These are phyloP conservation scores for Argyresthia goedartella DNA, from an alignment of 2,888 invertebrate genomes.

Conservation along the genomic window DNA sequence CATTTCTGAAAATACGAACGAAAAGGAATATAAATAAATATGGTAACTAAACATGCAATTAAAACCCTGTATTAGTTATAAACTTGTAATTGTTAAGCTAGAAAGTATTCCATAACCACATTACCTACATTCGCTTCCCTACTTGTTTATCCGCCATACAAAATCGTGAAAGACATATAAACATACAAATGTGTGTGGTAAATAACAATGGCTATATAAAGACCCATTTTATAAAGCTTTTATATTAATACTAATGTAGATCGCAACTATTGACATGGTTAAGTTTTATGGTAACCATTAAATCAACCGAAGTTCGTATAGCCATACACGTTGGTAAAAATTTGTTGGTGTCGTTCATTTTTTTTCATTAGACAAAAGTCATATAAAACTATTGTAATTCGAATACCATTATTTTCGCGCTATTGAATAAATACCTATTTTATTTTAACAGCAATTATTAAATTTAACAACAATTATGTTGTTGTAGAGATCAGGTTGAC, in stretches of 20 bases:
- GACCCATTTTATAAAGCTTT: background rate
- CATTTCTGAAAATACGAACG: slow-evolving; percentile 12
- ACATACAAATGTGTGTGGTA: background rate
- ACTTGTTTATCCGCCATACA: background rate
- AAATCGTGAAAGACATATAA: background rate
- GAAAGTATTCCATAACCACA: background rate
- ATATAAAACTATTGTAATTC: too few relatives aligned
- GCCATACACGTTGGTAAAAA: too few relatives aligned
- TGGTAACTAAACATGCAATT: background rate
- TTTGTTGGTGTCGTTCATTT: too few relatives aligned
- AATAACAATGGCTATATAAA: background rate
- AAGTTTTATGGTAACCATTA: background rate
- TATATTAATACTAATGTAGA: background rate
- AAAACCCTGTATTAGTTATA: background rate
- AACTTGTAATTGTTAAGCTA: slow-evolving; percentile 2
- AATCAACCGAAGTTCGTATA: too few relatives aligned
- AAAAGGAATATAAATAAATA: slow-evolving; percentile 1
- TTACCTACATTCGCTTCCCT: background rate
- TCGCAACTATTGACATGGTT: background rate
- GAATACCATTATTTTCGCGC: too few relatives aligned
- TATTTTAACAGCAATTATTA: too few relatives aligned
- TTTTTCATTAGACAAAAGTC: too few relatives aligned
- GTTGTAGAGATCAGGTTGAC: too few relatives aligned
- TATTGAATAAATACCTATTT: too few relatives aligned
- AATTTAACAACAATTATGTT: too few relatives aligned